Base-by-base conservation (phyloP, 2,888 invertebrate species). In the Tholera decimalis region DNA sequence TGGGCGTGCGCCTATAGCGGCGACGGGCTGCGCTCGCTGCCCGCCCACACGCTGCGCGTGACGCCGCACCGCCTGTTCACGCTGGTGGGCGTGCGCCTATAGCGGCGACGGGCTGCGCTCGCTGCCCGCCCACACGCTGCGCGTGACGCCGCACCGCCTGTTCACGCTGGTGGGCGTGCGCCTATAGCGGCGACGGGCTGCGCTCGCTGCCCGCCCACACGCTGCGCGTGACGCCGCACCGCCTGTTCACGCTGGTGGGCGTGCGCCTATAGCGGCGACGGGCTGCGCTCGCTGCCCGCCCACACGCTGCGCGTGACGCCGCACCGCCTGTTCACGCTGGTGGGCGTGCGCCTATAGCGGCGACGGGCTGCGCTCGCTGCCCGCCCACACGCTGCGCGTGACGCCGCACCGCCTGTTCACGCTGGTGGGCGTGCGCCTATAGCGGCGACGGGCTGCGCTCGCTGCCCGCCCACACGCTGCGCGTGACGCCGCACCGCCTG, bases 231-330 rank as follows among this genome's bases (percentile, higher is more conserved):
- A 76, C 71, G 20, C 78, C 77, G 7, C 89, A 92, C 54, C 83
- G 89, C 1, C 87, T 94, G n/a, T 93, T 89, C 84, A 93, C 92
- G 0, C 71, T 89, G 53, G 66, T 95, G 15, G 86, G 83, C 1
- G 93, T 93, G 20, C 82, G 83, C 59, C 86, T 91, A 76, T 91
- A 84, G 88, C 68, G n/a, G n/a, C n/a, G 94, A 92, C 69, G 94
- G 94, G 0, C 75, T 90, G 68, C 69, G 63, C 80, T 69, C 88
- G 1, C 64, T 85, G 26, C 71, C 68, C 9, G 86, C 85, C 77
- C 64, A 79, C 11, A 30, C 53, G 15, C 54, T 84, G 6, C 80
- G 63, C 20, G 71, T 90, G 9, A 76, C 71, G 20, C 78, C 77
- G 7, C 89, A 92, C 54, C 83, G 89, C 1, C 87, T 94, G n/a